phyloP scores from a whole-genome alignment of 2,888 invertebrate genomes.

The Mimas tiliae region DNA sequence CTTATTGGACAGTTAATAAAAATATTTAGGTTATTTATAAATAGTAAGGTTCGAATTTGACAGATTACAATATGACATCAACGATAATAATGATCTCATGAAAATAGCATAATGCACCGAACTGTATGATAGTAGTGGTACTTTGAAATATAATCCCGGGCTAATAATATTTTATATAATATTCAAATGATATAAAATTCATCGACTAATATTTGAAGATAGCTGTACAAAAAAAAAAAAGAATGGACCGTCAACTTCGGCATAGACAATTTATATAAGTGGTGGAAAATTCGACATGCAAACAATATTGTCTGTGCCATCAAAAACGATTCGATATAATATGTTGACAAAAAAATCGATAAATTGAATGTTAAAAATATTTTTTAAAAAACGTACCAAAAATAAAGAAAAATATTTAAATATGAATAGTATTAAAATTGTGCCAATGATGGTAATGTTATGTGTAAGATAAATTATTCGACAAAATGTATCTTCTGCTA shows the following conservation, averaged over 20 bases:
- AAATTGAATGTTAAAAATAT: slow-evolving; percentile 1
- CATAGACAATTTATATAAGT: neutral
- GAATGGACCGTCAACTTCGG: neutral
- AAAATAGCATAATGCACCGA: neutral
- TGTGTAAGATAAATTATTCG: slow-evolving; percentile 28
- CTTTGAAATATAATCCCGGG: neutral
- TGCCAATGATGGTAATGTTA: slow-evolving; percentile 40
- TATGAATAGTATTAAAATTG: slow-evolving; percentile 42
- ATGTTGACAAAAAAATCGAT: slow-evolving; percentile 1
- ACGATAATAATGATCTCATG: slow-evolving; percentile 16
- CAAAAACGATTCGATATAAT: neutral
- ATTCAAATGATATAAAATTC: neutral
- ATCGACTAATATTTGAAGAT: neutral
- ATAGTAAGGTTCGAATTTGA: no score
- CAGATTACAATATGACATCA: neutral
- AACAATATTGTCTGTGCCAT: neutral
- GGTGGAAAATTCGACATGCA: neutral
- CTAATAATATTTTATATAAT: neutral
- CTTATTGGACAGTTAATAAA: neutral
- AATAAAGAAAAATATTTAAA: slow-evolving; percentile 10
- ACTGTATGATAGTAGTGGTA: slow-evolving; percentile 4
- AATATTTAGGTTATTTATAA: no score
- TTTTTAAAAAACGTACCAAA: slow-evolving; percentile 19
- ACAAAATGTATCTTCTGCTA: slow-evolving; percentile 26
- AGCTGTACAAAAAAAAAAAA: neutral